Base-by-base conservation (phyloP, 2,888 invertebrate species). In the Ctenicera cuprea region DNA sequence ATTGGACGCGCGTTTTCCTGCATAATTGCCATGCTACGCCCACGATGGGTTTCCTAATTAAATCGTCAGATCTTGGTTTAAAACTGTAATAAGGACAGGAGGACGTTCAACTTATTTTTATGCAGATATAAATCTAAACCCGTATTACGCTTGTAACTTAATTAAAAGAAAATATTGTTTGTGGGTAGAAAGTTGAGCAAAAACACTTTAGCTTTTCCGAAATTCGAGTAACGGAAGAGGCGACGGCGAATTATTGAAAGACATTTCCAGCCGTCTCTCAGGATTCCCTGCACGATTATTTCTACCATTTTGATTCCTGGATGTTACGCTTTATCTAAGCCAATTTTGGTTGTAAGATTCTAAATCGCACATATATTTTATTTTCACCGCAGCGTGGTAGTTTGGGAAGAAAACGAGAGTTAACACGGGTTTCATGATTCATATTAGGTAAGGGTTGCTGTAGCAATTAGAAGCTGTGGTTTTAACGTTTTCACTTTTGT, bases 321-420 rank as follows among this genome's bases (percentile, higher is more conserved):
- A 41, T 59, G 59, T 37, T 59, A 59, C 38, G 38, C 18, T 38
- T 59, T 59, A 59, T 59, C 38, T 59, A 38, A 59, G 59, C 38
- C 59, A 59, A 59, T 59, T 37, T 59, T 20, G 12, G 20, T 38
- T 54, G 30, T 54, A 54, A 54, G 54, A 54, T 54, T 33, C 38
- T 38, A 59, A 59, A 59, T 59, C 18, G 59, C 11, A 37, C 12
- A 30, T 33, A 59, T 59, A 59, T 59, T 38, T 41, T 41, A 59
- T 41, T 59, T 57, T 30, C 30, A 16, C 33, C 54, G 30, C 30
- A 54, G 7, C 2, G 30, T n/a, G 48, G 3, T n/a, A 18, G 1
- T 16, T 18, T 16, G 45, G 26, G 14, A 45, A 54, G 30, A n/a
- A 33, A 33, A 54, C 26, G 54, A 30, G 33, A 8, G 54, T 22